These are phyloP conservation scores for Hipposideros armiger DNA, from an alignment of 2,113 vertebrate genomes.

Conservation along the genomic window DNA sequence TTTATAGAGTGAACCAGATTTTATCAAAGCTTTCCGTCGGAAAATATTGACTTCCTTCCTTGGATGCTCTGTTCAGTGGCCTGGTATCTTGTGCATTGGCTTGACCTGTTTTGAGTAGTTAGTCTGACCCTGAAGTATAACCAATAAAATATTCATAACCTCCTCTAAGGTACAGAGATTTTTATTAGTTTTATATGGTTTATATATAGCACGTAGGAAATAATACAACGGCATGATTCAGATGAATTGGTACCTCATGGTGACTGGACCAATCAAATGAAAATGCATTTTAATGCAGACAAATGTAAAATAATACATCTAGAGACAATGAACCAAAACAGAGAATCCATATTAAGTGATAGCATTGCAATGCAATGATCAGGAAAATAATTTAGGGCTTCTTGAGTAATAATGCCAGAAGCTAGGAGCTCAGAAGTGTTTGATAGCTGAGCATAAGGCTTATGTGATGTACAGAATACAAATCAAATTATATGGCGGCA, in stretches of 20 bases:
- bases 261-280: slow-evolving; percentile 77
- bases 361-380: slow-evolving; percentile 35
- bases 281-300: slow-evolving; percentile 70
- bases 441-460: slow-evolving; percentile 68
- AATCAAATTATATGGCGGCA: slow-evolving; percentile 4
- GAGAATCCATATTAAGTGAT: slow-evolving; percentile 36
- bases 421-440: slow-evolving; percentile 31
- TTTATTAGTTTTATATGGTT: slow-evolving; percentile 81
- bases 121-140: slow-evolving; percentile 68
- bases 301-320: slow-evolving; percentile 81
- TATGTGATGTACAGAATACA: slow-evolving; percentile 41
- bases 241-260: slow-evolving; percentile 63
- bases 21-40: slow-evolving; percentile 47
- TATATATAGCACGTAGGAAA: slow-evolving; percentile 59
- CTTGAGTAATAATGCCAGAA: slow-evolving; percentile 55
- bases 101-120: slow-evolving; percentile 67
- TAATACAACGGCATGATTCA: slow-evolving; percentile 56
- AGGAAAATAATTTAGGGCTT: slow-evolving; percentile 74
- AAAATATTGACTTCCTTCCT: slow-evolving; percentile 63
- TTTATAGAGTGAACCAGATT: slow-evolving; percentile 63
- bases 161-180: slow-evolving; percentile 77
- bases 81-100: slow-evolving; percentile 52
- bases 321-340: slow-evolving; percentile 80
- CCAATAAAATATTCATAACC: slow-evolving; percentile 76
- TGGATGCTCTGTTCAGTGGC: slow-evolving; percentile 48